Base-by-base conservation (phyloP, 1,140 invertebrate species). In the Mercenaria mercenaria region DNA sequence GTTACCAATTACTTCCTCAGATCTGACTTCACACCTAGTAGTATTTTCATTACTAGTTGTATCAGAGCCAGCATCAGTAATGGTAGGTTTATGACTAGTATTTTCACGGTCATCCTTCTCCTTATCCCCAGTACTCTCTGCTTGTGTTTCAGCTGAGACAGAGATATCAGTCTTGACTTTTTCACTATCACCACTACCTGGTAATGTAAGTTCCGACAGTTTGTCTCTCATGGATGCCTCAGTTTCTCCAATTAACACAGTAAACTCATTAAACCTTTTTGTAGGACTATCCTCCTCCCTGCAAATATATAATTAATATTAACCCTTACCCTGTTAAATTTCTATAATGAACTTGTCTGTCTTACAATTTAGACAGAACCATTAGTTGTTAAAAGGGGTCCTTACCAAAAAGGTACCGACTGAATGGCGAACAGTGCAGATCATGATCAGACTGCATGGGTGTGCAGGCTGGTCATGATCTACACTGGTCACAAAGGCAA, bases 211-310 rank as follows among this genome's bases (percentile, higher is more conserved):
- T n/a, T 47, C n/a, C 18, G 82, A 85, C 64, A 85, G 82, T 34
- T 85, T 85, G n/a, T 72, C 67, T 10, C 82, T 29, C 67, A 85
- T 85, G 15, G 82, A 43, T 18, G 82, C 82, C n/a, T 85, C 82
- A 43, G 82, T 74, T 47, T 85, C 41, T 0, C 20, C 82, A 32
- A 85, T 85, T 29, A 85, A 23, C 8, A 23, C 67, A 0, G 64
- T 59, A 64, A 85, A 85, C 23, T 85, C 82, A 23, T 72, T 0
- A 50, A 23, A 47, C 20, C n/a, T 26, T 72, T 50, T 29, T 32
- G 34, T 69, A 23, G 32, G 82, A n/a, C 82, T 85, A 26, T 50
- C 67, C 67, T 39, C 39, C 34, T 72, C 34, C 64, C 82, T 85
- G 47, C 37, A 85, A 85, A 41, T 72, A 72, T 72, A 20, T 23